Evolutionary conservation across 2,888 invertebrate genomes (phyloP).

Genomic region (Parapristionchus giblindavisi): DNA sequence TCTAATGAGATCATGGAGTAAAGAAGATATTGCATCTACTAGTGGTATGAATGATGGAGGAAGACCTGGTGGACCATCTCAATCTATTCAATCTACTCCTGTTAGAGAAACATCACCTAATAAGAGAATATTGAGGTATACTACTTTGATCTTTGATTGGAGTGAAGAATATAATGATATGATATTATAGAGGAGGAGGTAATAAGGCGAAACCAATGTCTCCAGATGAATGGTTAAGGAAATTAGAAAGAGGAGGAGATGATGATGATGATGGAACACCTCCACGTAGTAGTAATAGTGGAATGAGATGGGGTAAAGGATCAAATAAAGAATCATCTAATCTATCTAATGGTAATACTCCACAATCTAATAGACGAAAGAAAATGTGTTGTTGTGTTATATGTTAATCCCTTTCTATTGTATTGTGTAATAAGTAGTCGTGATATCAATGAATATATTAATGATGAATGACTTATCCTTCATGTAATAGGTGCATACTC

Average conservation of each 20-base stretch:
- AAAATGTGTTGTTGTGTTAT: slow-evolving; percentile 57
- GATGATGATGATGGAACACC: slow-evolving; percentile 54
- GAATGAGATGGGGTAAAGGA: neutral
- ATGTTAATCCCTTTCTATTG: slow-evolving; percentile 44
- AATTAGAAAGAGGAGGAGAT: slow-evolving; percentile 60
- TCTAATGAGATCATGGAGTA: slow-evolving; percentile 43
- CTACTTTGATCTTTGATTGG: no score
- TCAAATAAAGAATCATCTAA: neutral
- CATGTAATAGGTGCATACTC: no score
- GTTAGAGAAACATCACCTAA: slow-evolving; percentile 27
- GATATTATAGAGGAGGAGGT: slow-evolving; percentile 42
- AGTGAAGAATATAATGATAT: neutral
- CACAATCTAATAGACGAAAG: slow-evolving; percentile 42
- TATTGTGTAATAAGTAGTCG: no score
- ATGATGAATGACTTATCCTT: no score
- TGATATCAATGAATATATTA: no score
- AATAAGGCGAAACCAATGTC: slow-evolving; percentile 64
- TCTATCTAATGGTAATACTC: neutral
- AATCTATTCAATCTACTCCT: slow-evolving; percentile 11
- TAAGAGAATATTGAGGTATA: slow-evolving; percentile 34
- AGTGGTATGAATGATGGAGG: neutral
- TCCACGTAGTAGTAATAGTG: slow-evolving; percentile 22
- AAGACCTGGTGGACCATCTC: neutral
- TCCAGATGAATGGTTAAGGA: slow-evolving; percentile 67
- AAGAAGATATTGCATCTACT: neutral